phyloP scores from a whole-genome alignment of 2,888 invertebrate genomes.

The Osedax frankpressi region DNA sequence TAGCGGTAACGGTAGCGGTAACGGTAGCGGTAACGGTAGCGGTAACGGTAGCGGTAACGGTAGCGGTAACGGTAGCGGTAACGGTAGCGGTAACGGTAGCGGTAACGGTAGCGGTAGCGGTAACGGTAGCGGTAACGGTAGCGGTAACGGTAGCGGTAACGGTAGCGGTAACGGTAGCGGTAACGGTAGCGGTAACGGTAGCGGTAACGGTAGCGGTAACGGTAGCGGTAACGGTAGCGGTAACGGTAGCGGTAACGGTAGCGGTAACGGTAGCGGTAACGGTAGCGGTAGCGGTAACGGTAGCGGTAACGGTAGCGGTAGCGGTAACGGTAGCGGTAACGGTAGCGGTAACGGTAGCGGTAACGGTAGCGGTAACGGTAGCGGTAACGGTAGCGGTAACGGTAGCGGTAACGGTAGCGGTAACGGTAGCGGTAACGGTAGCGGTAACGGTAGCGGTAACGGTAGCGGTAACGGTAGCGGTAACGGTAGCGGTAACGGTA shows the following conservation, averaged over 20 bases:
- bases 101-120: not conserved
- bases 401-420: not conserved
- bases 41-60: not conserved
- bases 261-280: not conserved
- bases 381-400: not conserved
- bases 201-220: not conserved
- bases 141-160: not conserved
- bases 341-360: not conserved
- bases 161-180: not conserved
- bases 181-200: not conserved
- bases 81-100: not conserved
- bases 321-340: not conserved
- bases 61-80: not conserved
- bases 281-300: not conserved
- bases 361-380: not conserved
- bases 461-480: not conserved
- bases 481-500: not conserved
- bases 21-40: not conserved
- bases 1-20: not conserved
- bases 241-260: not conserved
- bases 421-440: not conserved
- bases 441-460: not conserved
- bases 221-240: not conserved
- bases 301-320: not conserved
- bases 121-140: not conserved